These are phyloP conservation scores for Nematolebias whitei DNA, from an alignment of 2,113 vertebrate species.

Conservation along the genomic window DNA sequence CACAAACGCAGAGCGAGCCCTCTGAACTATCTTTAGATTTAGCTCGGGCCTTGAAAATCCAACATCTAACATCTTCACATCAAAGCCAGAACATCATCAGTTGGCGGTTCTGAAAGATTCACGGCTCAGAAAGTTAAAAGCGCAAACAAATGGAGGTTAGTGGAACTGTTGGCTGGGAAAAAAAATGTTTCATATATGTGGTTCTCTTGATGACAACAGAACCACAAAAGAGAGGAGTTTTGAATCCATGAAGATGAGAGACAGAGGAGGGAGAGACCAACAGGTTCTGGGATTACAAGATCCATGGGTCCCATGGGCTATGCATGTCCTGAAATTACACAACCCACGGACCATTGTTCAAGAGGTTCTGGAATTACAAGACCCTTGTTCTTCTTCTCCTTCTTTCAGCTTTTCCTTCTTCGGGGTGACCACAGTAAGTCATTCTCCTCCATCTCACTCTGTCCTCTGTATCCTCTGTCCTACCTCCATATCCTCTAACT, in stretches of 20 bases:
- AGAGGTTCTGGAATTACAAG: no score
- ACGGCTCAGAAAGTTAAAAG: conserved; percentile 4
- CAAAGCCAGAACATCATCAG: not conserved
- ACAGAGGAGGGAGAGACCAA: not conserved
- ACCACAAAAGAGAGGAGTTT: not conserved
- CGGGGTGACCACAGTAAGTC: no score
- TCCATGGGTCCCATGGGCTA: no score
- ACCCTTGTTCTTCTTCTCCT: no score
- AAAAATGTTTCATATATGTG: not conserved
- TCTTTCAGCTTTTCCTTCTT: no score
- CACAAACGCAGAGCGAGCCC: not conserved
- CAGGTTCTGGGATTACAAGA: not conserved
- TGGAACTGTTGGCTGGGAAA: not conserved
- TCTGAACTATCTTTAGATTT: conserved; percentile 5
- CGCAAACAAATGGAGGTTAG: not conserved
- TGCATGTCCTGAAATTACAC: no score
- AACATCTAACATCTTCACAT: not conserved
- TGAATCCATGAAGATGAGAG: not conserved
- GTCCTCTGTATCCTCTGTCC: no score
- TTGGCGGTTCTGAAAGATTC: not conserved
- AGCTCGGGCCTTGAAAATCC: not conserved
- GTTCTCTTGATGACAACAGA: conserved; percentile 1
- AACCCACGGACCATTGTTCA: no score
- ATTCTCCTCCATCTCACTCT: no score
- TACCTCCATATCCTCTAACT: no score